Evolutionary conservation across 2,888 invertebrate species (phyloP), one percentile per base, ranked within the genome.

Genomic region (Thelaira solivaga): DNA sequence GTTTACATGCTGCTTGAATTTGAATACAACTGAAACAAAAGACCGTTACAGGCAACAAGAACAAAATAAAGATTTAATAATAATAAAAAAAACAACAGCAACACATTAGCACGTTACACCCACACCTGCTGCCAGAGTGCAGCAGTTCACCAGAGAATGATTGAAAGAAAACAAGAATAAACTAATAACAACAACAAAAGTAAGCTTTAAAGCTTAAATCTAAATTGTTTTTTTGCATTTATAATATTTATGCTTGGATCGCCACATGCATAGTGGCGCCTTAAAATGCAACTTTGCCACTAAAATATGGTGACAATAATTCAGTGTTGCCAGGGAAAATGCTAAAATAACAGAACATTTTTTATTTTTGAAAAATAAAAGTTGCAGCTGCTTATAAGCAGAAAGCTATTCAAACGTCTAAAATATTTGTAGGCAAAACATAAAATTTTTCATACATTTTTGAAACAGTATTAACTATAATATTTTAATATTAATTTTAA

Each of bases 61-160:
- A n/a, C n/a, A n/a, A n/a, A n/a, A n/a, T n/a, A n/a, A n/a, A n/a
- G n/a, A n/a, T n/a, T n/a, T n/a, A n/a, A n/a, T n/a, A 16, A 6
- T 51, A 39, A 45, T 22, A 16, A 65, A 16, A 61, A 34, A 16
- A 16, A 43, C 34, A 64, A 61, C 20, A 59, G 26, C n/a, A n/a
- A n/a, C n/a, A n/a, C 20, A 57, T 26, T 8, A 65, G 29, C 53
- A 26, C 24, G 10, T 10, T 34, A 53, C 77, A 57, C 77, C 73
- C 64, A 78, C 77, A 78, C 64, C 69, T 73, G 77, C 73, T 77
- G 68, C 41, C 31, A 67, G n/a, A 72, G 29, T 55, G 8, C 39
- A n/a, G n/a, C n/a, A 39, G 45, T 72, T 39, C 36, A 53, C 8
- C 20, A 16, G 59, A 39, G 61, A 76, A 31, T 11, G 26, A 34